phyloP scores from a whole-genome alignment of 2,888 invertebrate genomes.

The Dicycla oo region DNA sequence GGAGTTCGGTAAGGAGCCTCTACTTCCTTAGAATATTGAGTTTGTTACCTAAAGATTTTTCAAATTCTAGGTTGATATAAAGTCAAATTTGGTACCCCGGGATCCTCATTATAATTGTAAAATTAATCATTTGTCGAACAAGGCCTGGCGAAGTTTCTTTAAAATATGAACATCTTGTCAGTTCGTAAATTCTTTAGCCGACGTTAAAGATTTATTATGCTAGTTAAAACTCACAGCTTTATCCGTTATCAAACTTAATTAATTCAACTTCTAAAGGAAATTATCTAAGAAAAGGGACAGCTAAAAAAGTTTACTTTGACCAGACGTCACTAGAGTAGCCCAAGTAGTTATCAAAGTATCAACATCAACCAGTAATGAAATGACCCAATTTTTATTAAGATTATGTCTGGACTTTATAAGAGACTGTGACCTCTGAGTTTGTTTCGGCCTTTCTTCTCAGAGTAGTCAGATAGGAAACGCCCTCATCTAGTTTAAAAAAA shows the following conservation, averaged over 20 bases:
- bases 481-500: too few relatives aligned
- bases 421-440: too few relatives aligned
- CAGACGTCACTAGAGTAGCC: neutral
- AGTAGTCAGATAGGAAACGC: too few relatives aligned
- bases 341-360: neutral
- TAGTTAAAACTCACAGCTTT: constrained; percentile 55
- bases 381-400: neutral
- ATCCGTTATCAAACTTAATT: constrained; percentile 36
- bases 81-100: constrained; percentile 29
- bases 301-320: neutral
- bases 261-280: constrained; percentile 17
- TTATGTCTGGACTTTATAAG: too few relatives aligned
- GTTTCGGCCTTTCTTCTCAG: too few relatives aligned
- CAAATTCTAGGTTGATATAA: constrained; percentile 17
- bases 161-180: constrained; percentile 76
- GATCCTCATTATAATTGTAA: constrained; percentile 70
- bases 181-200: constrained; percentile 80
- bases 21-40: too few relatives aligned
- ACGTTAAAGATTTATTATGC: constrained; percentile 59
- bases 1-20: neutral
- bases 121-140: constrained; percentile 78
- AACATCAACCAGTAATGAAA: neutral
- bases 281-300: neutral
- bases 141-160: constrained; percentile 67
- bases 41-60: neutral